These are phyloP conservation scores for rabbit (Oryctolagus cuniculus) DNA, from an alignment of 2,113 vertebrate species.

Conservation along the genomic window DNA sequence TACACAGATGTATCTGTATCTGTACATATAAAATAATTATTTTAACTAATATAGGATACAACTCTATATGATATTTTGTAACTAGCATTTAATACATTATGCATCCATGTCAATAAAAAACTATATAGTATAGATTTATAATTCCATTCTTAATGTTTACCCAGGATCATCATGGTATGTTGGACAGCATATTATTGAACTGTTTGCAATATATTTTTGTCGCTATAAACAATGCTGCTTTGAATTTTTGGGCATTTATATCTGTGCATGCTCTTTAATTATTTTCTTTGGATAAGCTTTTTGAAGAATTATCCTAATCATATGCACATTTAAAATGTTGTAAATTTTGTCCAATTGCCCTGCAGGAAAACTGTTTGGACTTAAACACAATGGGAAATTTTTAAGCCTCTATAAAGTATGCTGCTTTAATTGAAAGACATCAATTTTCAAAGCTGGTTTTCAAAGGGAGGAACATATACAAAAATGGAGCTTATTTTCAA, in stretches of 20 bases:
- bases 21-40: not conserved
- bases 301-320: not conserved
- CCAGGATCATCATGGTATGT: not conserved
- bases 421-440: not conserved
- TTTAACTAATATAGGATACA: not conserved
- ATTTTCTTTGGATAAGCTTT: slow-evolving; percentile 6
- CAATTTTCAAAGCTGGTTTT: not conserved
- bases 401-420: not conserved
- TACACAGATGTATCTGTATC: not conserved
- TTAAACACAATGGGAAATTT: slow-evolving; percentile 11
- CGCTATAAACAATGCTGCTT: not conserved
- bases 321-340: not conserved
- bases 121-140: not conserved
- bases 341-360: not conserved
- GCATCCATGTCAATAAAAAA: not conserved
- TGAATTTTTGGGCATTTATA: not conserved
- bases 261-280: not conserved
- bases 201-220: not conserved
- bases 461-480: not conserved
- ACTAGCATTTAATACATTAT: not conserved
- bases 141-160: not conserved
- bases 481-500: not conserved
- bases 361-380: not conserved
- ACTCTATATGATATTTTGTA: not conserved
- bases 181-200: not conserved